phyloP scores from a whole-genome alignment of 2,888 invertebrate species.

The Oxytorus armatus region DNA sequence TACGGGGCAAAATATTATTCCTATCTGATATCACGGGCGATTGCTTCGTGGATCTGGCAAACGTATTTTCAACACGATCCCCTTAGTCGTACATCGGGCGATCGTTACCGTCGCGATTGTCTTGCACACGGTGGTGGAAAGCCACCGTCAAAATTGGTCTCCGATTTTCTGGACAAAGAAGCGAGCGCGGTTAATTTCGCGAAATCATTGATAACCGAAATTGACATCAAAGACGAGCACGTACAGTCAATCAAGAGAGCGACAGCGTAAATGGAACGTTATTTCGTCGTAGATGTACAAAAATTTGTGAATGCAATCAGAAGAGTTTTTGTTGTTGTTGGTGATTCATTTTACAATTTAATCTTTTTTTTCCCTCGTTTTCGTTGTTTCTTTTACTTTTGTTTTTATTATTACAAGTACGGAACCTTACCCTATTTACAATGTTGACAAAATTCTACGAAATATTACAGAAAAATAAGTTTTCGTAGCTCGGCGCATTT shows the following conservation, averaged over 20 bases:
- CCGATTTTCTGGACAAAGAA: constrained; percentile 91
- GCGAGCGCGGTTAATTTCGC: constrained; percentile 92
- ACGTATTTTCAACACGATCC: constrained; percentile 93
- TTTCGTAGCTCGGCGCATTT: constrained; percentile 72
- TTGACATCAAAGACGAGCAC: constrained; percentile 88
- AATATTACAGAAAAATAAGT: constrained; percentile 82
- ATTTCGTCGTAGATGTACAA: constrained; percentile 42
- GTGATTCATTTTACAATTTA: constrained; percentile 2
- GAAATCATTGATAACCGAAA: constrained; percentile 91
- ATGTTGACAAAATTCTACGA: constrained; percentile 78
- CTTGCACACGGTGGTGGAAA: constrained; percentile 95
- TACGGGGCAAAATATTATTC: constrained; percentile 99
- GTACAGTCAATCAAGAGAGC: constrained; percentile 77
- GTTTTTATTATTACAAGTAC: constrained; percentile 83
- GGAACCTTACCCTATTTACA: constrained; percentile 81
- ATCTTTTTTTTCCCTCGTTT: constrained; percentile 26
- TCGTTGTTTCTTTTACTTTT: constrained; percentile 72
- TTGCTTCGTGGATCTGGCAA: constrained; percentile 97
- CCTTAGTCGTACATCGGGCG: constrained; percentile 91
- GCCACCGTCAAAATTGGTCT: constrained; percentile 91
- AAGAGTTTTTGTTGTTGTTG: constrained; percentile 8
- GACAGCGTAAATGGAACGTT: constrained; percentile 13
- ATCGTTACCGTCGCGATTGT: constrained; percentile 91
- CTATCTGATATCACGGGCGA: constrained; percentile 96
- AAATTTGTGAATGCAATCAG: constrained; percentile 43